Evolutionary conservation across 2,797 vertebrate genomes (phyloP).

Genomic region (Coregonus ussuriensis): DNA sequence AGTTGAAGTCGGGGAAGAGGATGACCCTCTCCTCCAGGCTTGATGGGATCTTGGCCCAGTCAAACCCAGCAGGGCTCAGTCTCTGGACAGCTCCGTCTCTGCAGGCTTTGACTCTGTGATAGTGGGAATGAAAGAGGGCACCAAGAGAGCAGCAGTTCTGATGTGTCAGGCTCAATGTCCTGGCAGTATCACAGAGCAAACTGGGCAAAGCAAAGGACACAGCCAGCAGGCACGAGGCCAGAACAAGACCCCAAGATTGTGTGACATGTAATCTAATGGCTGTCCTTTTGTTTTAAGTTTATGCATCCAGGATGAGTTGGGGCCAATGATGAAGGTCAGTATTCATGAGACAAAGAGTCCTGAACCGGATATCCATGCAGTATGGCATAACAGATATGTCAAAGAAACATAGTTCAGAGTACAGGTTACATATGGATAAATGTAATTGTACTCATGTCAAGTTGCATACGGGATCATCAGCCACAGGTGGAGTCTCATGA

Average conservation of each 20-base stretch:
- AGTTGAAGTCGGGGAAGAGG: constrained; percentile 78
- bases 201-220: constrained; percentile 78
- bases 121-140: constrained; percentile 79
- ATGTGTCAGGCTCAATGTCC: constrained; percentile 80
- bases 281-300: constrained; percentile 75
- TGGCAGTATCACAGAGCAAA: constrained; percentile 75
- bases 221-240: constrained; percentile 74
- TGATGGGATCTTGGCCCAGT: constrained; percentile 82
- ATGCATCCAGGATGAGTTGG: constrained; percentile 48
- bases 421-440: background rate
- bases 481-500: background rate
- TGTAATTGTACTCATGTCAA: background rate
- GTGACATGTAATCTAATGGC: constrained; percentile 77
- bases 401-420: background rate
- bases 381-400: constrained; percentile 29
- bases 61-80: constrained; percentile 75
- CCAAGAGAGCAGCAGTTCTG: constrained; percentile 76
- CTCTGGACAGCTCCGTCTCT: constrained; percentile 78
- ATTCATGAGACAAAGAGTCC: constrained; percentile 51
- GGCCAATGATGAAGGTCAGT: constrained; percentile 66
- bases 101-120: constrained; percentile 76
- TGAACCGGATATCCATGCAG: constrained; percentile 30
- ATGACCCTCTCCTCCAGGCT: constrained; percentile 80
- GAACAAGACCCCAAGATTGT: constrained; percentile 74
- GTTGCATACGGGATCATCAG: background rate